Base-by-base conservation (phyloP, 2,888 invertebrate species). In the Dynastes hyllus region DNA sequence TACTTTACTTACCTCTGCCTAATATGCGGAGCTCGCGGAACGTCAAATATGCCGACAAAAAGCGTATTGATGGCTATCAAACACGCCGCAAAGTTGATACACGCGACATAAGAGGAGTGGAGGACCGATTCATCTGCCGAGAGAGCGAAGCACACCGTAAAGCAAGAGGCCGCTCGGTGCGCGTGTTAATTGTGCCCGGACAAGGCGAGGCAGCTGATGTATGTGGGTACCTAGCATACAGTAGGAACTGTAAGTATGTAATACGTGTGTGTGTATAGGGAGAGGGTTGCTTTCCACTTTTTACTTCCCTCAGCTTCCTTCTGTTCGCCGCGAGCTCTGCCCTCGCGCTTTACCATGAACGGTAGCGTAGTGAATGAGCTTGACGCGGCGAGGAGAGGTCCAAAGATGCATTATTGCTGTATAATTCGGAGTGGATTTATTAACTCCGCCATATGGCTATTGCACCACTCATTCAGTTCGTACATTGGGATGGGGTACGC, bases 161-260 rank as follows among this genome's bases (percentile, higher is more conserved):
- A 83, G 81, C 81, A 81, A 83, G 82, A 83, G 32, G 82, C 82
- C 81, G 81, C 82, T 45, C 45, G 45, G 45, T 80, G 81, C 82
- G 83, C 82, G 83, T 83, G 83, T 82, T 83, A 83, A 83, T 83
- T 83, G 82, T 83, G 81, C 76, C 79, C 81, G 81, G 81, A 81
- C 79, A 80, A 80, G 82, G 53, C 16, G 8, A 22, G 22, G 55
- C 22, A 6, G 55, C 5, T 27, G 55, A 22, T 53, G n/a, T 53
- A 51, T 1, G 16, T 6, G n/a, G 2, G 53, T 53, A 22, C 22
- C 22, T 5, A 37, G 32, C 55, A 0, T 22, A 58, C 22, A 6
- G 11, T 45, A 45, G 45, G 45, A 45, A 11, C 32, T 37, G 8
- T 45, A 11, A 45, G 45, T 45, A 45, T 0, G 8, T 11, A 8